phyloP scores from a whole-genome alignment of 2,888 invertebrate genomes.

The Hemistola chrysoprasaria region DNA sequence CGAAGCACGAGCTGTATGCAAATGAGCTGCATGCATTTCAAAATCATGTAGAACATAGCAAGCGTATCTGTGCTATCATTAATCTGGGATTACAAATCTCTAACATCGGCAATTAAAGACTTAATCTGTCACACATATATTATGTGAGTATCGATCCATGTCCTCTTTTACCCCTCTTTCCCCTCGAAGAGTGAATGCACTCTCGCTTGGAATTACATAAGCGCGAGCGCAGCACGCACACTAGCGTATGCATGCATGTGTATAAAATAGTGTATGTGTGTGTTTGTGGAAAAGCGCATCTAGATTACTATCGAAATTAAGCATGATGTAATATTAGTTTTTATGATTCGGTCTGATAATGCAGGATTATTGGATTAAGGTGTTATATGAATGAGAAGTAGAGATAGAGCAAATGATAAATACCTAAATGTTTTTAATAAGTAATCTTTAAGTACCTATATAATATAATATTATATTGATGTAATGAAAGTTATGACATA shows the following conservation, averaged over 20 bases:
- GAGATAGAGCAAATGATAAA: too few species aligned
- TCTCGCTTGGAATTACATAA: constrained; percentile 72
- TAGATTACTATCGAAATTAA: constrained; percentile 37
- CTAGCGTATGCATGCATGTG: constrained; percentile 6
- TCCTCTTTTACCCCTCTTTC: constrained; percentile 29
- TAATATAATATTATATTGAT: too few species aligned
- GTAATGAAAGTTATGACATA: too few species aligned
- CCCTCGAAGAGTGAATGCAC: constrained; percentile 69
- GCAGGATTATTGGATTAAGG: too few species aligned
- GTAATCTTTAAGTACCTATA: too few species aligned
- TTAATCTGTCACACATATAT: constrained; percentile 36
- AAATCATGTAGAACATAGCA: constrained; percentile 4
- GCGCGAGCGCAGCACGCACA: constrained; percentile 44
- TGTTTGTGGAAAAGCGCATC: constrained; percentile 44
- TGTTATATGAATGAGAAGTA: too few species aligned
- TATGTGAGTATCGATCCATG: constrained; percentile 59
- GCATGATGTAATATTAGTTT: constrained; percentile 22
- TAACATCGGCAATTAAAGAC: constrained; percentile 33
- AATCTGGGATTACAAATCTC: constrained; percentile 34
- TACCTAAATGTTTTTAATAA: too few species aligned
- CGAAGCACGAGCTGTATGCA: too few species aligned
- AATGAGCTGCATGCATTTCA: constrained; percentile 9
- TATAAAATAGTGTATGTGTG: constrained; percentile 7
- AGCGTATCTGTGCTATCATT: constrained; percentile 14
- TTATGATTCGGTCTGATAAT: too few species aligned